Conservation (phyloP, 30 jellyfish, hydroid and myxozoan genomes). For the Hydractinia echinata region DNA sequence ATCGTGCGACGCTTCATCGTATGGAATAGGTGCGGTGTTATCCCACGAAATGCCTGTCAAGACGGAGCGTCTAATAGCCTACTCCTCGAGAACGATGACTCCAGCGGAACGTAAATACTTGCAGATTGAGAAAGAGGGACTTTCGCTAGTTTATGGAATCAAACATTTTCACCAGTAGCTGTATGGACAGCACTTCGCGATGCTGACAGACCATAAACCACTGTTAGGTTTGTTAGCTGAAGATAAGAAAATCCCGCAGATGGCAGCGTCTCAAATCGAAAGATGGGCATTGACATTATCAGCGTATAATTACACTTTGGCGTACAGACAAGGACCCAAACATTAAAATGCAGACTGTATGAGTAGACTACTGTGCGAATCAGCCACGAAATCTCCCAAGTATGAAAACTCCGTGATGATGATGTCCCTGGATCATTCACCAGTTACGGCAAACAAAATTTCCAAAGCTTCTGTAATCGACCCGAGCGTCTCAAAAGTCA, state of each 20-base stretch:
- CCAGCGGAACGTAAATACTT: constrained; percentile 48
- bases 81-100: constrained; percentile 43
- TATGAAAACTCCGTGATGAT: too few relatives aligned
- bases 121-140: constrained; percentile 76
- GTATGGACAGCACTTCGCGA: constrained; percentile 48
- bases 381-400: neutral
- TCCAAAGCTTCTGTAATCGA: constrained; percentile 8
- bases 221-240: constrained; percentile 37
- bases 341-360: constrained; percentile 39
- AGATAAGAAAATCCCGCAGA: constrained; percentile 22
- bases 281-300: constrained; percentile 35
- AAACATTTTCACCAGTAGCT: constrained; percentile 69
- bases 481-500: constrained; percentile 15
- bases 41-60: constrained; percentile 45
- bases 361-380: constrained; percentile 31
- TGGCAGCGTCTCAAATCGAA: constrained; percentile 31
- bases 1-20: constrained; percentile 60
- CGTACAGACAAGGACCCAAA: constrained; percentile 37
- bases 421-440: too few relatives aligned
- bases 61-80: constrained; percentile 57
- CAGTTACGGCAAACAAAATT: neutral
- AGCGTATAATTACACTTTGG: constrained; percentile 25
- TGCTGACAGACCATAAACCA: constrained; percentile 36
- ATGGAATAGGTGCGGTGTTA: constrained; percentile 80
- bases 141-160: constrained; percentile 51